Base-by-base conservation (phyloP, 2,888 invertebrate species). In the Phanerotoma sp. region DNA sequence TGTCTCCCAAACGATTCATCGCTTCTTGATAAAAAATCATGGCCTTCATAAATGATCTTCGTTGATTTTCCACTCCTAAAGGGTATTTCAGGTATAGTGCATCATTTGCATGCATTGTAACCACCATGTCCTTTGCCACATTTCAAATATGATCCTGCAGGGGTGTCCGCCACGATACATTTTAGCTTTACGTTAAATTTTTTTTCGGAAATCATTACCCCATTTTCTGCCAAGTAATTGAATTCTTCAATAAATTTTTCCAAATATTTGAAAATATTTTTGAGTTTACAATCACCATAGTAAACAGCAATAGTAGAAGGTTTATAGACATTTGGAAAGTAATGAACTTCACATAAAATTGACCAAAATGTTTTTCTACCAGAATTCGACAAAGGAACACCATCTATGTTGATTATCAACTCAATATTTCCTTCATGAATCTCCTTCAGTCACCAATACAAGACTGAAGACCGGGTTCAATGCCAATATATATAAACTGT, bases 211-310 rank as follows among this genome's bases (percentile, higher is more conserved):
- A 64, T 48, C 5, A 21, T n/a, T 38, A 62, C 57, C 13, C 58
- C 62, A 22, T 58, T 21, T 32, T 5, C 9, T 30, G 51, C 48
- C 20, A 62, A 42, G 20, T 48, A 1, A 51, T 62, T 65, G 16
- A 65, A 11, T 45, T 65, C 62, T 21, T 38, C 11, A 13, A 65
- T 51, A 33, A 62, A 65, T n/a, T 42, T 10, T 2, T 41, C 11
- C 15, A 62, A 55, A 57, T 51, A 62, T 9, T 57, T 20, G 3
- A 49, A 41, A 9, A 48, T 20, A 51, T 35, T 18, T 22, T 53
- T 51, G 1, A 62, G 63, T 52, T 63, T 65, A n/a, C 53, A 38
- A 38, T 44, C 41, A 32, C 61, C 62, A 42, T 32, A 58, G 51
- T 58, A 61, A 41, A 61, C 44, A 10, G 54, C 58, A 4, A 63